Evolutionary conservation across 2,797 vertebrate genomes (phyloP).

Genomic region (Schizopygopsis pylzovi): DNA sequence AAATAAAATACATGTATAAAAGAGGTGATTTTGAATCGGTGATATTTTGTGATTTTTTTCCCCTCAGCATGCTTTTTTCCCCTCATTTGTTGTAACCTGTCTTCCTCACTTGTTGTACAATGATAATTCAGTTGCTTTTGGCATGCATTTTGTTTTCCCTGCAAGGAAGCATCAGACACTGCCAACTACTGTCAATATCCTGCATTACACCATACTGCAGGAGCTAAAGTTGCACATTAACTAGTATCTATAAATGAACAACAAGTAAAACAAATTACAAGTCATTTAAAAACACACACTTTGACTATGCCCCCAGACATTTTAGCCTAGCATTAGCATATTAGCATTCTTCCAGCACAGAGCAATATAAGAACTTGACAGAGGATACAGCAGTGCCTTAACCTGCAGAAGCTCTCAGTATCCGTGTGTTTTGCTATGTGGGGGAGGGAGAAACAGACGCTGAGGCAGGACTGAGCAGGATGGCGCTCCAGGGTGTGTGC

Average conservation of each 20-base stretch:
- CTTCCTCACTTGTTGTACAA: not conserved
- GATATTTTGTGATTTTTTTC: not conserved
- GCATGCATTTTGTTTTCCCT: slow-evolving; percentile 15
- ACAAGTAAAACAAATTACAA: slow-evolving; percentile 42
- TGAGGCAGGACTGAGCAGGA: slow-evolving; percentile 55
- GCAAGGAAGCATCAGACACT: slow-evolving; percentile 36
- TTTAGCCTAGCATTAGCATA: slow-evolving; percentile 6
- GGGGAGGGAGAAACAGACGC: slow-evolving; percentile 36
- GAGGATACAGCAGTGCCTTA: not conserved
- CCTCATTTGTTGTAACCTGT: not conserved
- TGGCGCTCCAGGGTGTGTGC: slow-evolving; percentile 52
- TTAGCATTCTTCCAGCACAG: slow-evolving; percentile 10
- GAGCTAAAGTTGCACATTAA: slow-evolving; percentile 39
- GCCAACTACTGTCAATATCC: slow-evolving; percentile 54
- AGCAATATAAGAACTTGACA: not conserved
- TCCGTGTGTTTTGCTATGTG: slow-evolving; percentile 43
- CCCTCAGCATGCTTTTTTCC: not conserved
- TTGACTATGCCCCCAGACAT: not conserved
- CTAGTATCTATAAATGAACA: slow-evolving; percentile 36
- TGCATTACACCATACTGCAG: slow-evolving; percentile 40
- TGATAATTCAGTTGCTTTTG: slow-evolving; percentile 7
- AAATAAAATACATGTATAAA: slow-evolving; percentile 13
- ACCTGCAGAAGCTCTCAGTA: not conserved
- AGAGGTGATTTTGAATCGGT: slow-evolving; percentile 14
- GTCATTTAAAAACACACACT: slow-evolving; percentile 34